phyloP scores from a whole-genome alignment of 1,140 invertebrate species.

The Aleiodes sp. region DNA sequence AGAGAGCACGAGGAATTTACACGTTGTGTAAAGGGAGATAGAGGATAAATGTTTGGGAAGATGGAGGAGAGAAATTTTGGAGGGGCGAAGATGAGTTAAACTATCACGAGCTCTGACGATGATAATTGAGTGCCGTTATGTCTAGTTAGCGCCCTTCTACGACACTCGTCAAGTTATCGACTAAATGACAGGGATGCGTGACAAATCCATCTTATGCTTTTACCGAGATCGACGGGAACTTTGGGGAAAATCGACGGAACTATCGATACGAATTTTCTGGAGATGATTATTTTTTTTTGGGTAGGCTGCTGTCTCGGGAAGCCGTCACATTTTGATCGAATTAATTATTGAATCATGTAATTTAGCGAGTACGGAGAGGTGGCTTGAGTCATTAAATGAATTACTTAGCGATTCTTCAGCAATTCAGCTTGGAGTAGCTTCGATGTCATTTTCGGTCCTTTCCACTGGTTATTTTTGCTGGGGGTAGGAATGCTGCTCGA shows the following conservation, averaged over 20 bases:
- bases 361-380: no score
- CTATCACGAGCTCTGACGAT: constrained; percentile 64
- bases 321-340: neutral
- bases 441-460: no score
- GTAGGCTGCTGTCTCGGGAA: neutral
- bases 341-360: no score
- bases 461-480: no score
- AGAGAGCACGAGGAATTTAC: neutral
- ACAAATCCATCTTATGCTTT: constrained; percentile 61
- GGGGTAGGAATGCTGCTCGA: no score
- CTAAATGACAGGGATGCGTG: constrained; percentile 61
- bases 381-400: no score
- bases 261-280: constrained; percentile 20
- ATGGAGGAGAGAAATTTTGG: constrained; percentile 27
- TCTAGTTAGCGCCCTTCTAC: constrained; percentile 59
- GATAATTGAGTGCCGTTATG: constrained; percentile 67
- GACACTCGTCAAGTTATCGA: constrained; percentile 40
- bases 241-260: neutral
- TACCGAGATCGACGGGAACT: neutral
- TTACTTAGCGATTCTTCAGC: no score
- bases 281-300: neutral
- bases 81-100: constrained; percentile 52
- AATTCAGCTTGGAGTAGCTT: no score
- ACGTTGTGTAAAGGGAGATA: constrained; percentile 14
- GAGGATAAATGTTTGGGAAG: constrained; percentile 24